Evolutionary conservation across 2,888 invertebrate species (phyloP).

Genomic region (Leucophora obtusa): DNA sequence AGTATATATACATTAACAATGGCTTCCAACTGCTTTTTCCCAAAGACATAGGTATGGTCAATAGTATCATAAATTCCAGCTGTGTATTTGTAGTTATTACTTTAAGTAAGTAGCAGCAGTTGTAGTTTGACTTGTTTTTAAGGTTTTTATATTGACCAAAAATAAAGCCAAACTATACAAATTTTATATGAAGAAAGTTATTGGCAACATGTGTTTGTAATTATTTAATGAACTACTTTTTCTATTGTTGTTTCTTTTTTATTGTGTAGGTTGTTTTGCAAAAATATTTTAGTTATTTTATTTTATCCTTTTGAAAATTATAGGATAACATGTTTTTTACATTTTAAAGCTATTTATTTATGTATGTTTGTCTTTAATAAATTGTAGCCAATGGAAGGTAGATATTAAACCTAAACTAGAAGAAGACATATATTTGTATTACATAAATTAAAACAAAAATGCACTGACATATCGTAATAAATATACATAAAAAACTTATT

Average conservation of each 20-base stretch:
- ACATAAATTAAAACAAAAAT: too few species aligned
- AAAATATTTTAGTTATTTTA: background rate
- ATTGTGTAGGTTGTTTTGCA: background rate
- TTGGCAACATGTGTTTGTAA: conserved; percentile 41
- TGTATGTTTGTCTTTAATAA: too few species aligned
- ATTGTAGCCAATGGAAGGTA: too few species aligned
- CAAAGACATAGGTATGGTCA: conserved; percentile 3
- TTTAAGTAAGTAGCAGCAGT: background rate
- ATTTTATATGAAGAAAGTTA: conserved; percentile 6
- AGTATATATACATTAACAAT: background rate
- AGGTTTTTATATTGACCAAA: conserved; percentile 3
- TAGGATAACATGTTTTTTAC: background rate
- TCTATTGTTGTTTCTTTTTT: too few species aligned
- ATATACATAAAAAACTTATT: too few species aligned
- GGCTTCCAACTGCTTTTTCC: background rate
- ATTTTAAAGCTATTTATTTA: too few species aligned
- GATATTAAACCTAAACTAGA: too few species aligned
- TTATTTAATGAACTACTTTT: conserved; percentile 37
- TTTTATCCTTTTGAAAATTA: background rate
- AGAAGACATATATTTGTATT: too few species aligned
- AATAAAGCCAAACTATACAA: background rate
- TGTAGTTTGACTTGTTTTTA: background rate
- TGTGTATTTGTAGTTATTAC: conserved; percentile 12
- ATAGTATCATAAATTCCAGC: conserved; percentile 44
- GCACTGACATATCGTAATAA: too few species aligned